phyloP scores from a whole-genome alignment of 2,797 vertebrate genomes.

The Carduelis carduelis region DNA sequence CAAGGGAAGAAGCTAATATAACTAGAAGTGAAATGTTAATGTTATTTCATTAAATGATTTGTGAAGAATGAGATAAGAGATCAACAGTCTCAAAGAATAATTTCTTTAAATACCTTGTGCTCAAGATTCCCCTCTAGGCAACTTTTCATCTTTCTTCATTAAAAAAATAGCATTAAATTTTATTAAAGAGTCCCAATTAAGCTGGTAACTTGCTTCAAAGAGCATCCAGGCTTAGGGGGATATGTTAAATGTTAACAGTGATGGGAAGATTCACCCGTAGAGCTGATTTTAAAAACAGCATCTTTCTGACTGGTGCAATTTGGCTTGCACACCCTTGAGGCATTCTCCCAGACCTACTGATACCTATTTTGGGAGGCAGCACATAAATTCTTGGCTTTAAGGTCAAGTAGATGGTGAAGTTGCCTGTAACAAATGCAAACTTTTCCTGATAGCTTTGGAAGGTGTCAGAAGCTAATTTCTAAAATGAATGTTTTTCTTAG shows the following conservation, averaged over 20 bases:
- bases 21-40: constrained; percentile 70
- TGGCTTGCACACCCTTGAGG: constrained; percentile 37
- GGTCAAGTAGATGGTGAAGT: constrained; percentile 61
- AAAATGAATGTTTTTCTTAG: background rate
- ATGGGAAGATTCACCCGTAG: constrained; percentile 23
- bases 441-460: constrained; percentile 35
- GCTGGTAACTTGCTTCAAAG: constrained; percentile 64
- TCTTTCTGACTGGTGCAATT: constrained; percentile 40
- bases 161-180: constrained; percentile 72
- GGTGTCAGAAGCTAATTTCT: background rate
- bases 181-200: constrained; percentile 71
- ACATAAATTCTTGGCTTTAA: constrained; percentile 62
- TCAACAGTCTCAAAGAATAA: constrained; percentile 68
- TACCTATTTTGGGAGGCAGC: constrained; percentile 65
- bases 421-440: constrained; percentile 32
- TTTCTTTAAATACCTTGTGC: constrained; percentile 72
- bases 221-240: constrained; percentile 60
- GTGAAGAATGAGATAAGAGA: constrained; percentile 65
- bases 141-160: constrained; percentile 70
- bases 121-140: constrained; percentile 67
- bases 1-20: background rate
- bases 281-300: constrained; percentile 28
- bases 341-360: constrained; percentile 43
- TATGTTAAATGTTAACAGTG: constrained; percentile 34
- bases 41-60: constrained; percentile 73